Percentiles rank a stretch among this genome's conserved stretches.
phyloP scores from a whole-genome alignment of 2,797 vertebrate species.

The Rhadinocentrus ornatus region DNA sequence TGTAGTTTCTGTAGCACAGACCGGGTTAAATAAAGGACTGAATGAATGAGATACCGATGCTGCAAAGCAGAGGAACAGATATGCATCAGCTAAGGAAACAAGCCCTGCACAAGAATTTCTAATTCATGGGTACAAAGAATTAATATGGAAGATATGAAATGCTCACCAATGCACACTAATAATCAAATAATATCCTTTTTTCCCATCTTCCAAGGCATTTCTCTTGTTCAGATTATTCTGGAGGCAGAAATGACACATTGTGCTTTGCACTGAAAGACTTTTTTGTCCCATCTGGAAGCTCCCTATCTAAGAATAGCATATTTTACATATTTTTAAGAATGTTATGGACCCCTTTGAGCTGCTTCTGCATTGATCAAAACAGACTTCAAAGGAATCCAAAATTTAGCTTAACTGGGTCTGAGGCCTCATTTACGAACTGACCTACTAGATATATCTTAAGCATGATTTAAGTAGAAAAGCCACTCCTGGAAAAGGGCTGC shows the following conservation, averaged over 20 bases:
- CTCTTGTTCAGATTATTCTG: not conserved
- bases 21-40: constrained; percentile 6
- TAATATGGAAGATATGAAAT: not conserved
- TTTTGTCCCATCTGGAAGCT: not conserved
- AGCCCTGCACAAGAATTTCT: constrained; percentile 3
- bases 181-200: not conserved
- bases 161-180: not conserved
- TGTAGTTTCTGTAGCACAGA: constrained; percentile 16
- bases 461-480: not conserved
- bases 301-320: not conserved
- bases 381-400: not conserved
- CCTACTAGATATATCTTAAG: not conserved
- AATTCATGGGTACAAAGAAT: not conserved
- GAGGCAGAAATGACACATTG: not conserved
- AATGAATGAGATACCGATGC: not conserved
- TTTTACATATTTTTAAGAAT: not conserved
- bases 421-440: not conserved
- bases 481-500: too few species aligned
- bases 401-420: not conserved
- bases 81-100: not conserved
- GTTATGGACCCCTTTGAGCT: not conserved
- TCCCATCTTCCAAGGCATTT: not conserved
- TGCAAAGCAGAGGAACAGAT: not conserved
- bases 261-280: not conserved
- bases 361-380: not conserved